Evolutionary conservation across 2,888 invertebrate genomes (phyloP), one percentile per base, ranked within the genome.

Genomic region (Diaperis boleti): DNA sequence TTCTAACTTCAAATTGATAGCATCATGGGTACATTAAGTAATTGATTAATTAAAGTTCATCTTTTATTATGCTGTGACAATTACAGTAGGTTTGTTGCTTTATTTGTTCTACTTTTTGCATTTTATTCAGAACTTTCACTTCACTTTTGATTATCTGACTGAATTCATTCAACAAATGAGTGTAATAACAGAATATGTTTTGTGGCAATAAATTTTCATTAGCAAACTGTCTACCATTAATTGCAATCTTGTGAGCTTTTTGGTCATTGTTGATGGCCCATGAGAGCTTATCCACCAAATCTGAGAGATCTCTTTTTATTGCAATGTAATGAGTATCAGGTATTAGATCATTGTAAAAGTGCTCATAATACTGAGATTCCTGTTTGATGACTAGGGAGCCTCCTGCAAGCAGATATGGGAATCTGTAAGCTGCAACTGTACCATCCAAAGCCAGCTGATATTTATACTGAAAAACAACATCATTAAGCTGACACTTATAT

Each of bases 391-490:
- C 89, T 62, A 95, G 82, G 0, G 95, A 90, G 74, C 94, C 92
- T 1, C 97, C 96, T 39, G 89, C 92, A 65, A 98, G 81, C 13
- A 98, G 85, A 79, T 96, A 97, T 0, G 98, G 97, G 69, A 96
- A 86, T 65, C 98, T 86, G 81, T 98, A 98, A 0, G 98, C 95
- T 13, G 98, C 97, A 10, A 98, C 98, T 31, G 97, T 95, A 10
- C 98, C 98, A 83, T 98, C 98, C 56, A 98, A 85, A 76, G 91
- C 95, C 20, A 98, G 81, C 83, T 96, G 95, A 81, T 96, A 98
- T 83, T 97, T 97, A 79, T 92, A 95, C 96, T 98, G 83, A 78
- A 87, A 61, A 54, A 96, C 83, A 78, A 87, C 22, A 50, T 14
- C 15, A 50, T 26, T 26, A 8, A 8, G 26, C 1, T 2, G 26